Evolutionary conservation across 2,797 vertebrate genomes (phyloP), one percentile per base, ranked within the genome.

Genomic region (Vireo griseus): DNA sequence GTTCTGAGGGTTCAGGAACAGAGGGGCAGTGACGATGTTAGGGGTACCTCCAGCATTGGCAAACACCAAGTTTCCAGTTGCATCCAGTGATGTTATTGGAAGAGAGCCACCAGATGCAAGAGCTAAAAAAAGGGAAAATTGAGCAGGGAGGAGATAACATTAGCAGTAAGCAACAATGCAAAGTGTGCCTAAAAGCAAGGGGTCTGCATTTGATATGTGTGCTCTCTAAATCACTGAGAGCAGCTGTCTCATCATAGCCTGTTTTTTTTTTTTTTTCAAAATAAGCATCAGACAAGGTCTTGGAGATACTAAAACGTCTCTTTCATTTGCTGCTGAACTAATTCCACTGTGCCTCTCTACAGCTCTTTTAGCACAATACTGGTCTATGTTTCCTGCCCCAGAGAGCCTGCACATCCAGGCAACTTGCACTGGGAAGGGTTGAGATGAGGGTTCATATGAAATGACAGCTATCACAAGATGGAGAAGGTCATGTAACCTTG

Each of bases 1-100:
- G 98, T 99, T 99, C 98, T 99, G 99, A 96, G 99, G 99, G 97
- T 98, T 99, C 97, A 99, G 98, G 98, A 99, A 99, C 96, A 99
- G 98, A 44, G 99, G 99, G 55, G 99, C 99, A 87, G 99, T 99
- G 98, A 99, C 98, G 95, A 99, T 98, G 98, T 99, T 99, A 96
- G 98, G 98, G 76, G 98, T 98, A 94, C 98, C 98, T 91, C 99
- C 99, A 15, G 98, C 98, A 62, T 98, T 98, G 97, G 99, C 98
- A 88, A 99, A 99, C 94, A 99, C 98, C 96, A 99, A 98, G 98
- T 99, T 99, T 80, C 99, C 97, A 90, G 98, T 98, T 86, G 98
- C 99, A 52, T 99, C 99, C 97, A 99, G 98, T 82, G 99, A 99
- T 33, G 99, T 99, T 98, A 99, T 99, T 97, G 99, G 99, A 98